Conservation (phyloP, 2,797 vertebrate genomes). For the Coregonus suidteri region DNA sequence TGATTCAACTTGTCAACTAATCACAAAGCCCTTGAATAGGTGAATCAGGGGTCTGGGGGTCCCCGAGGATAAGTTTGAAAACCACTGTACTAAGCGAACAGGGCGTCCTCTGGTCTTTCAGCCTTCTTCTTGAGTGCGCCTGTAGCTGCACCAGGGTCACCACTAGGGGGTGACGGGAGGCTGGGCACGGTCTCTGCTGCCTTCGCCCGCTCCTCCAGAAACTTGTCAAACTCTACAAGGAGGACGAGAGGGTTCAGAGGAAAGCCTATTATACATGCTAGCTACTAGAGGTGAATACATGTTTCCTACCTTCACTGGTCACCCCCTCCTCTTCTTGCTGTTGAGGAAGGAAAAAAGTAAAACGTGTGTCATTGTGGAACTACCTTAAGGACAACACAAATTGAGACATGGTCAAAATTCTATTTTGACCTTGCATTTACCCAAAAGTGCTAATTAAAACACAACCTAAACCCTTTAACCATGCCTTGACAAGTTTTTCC, state of each 20-base stretch:
- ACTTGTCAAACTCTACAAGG: slow-evolving; percentile 93
- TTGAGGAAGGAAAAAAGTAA: slow-evolving; percentile 44
- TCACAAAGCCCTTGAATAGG: background rate
- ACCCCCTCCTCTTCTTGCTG: slow-evolving; percentile 96
- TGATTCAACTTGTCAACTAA: background rate
- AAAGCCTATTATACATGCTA: background rate
- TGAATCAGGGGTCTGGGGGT: background rate
- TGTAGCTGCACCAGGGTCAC: slow-evolving; percentile 65
- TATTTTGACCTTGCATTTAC: too few species aligned
- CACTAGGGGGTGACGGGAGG: slow-evolving; percentile 84
- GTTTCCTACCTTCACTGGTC: slow-evolving; percentile 91
- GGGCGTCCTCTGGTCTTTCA: slow-evolving; percentile 83
- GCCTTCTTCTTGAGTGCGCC: slow-evolving; percentile 80
- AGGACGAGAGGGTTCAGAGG: background rate
- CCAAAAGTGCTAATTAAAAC: slow-evolving; percentile 8
- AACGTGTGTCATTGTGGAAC: background rate
- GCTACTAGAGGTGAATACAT: too few species aligned
- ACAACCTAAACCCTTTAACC: background rate
- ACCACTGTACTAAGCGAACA: slow-evolving; percentile 85
- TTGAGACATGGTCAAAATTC: too few species aligned
- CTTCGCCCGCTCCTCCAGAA: slow-evolving; percentile 97
- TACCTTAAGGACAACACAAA: too few species aligned
- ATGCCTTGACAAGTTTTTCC: background rate
- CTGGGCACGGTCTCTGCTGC: slow-evolving; percentile 88
- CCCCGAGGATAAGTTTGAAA: background rate